Conservation (phyloP, 2,113 vertebrate genomes). For the Motacilla tschutschensis region DNA sequence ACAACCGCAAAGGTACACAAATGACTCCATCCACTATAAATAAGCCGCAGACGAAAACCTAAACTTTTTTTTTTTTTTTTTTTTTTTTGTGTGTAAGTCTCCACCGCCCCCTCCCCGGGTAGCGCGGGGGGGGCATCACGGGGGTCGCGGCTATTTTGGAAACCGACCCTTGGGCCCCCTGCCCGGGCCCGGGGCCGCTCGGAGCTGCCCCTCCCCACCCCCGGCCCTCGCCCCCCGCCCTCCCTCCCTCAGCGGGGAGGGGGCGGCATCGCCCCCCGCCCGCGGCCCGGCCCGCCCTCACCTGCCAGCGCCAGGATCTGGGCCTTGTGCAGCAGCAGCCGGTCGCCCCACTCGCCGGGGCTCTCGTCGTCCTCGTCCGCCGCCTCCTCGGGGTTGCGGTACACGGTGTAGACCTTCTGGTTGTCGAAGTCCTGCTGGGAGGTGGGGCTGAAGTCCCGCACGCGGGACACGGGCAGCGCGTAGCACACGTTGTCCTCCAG, state of each 20-base stretch:
- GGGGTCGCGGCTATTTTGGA: not conserved
- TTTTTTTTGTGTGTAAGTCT: not conserved
- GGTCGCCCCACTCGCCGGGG: slow-evolving; percentile 75
- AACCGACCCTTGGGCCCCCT: not conserved
- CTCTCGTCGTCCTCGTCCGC: slow-evolving; percentile 36
- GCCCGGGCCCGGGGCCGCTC: not conserved
- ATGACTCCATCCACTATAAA: not conserved
- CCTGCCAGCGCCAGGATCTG: slow-evolving; percentile 96
- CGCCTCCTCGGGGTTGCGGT: slow-evolving; percentile 76
- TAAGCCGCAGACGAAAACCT: not conserved
- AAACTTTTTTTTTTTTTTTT: not conserved
- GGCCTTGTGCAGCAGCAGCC: slow-evolving; percentile 84
- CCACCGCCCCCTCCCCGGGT: too few relatives aligned
- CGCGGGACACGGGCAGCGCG: slow-evolving; percentile 87
- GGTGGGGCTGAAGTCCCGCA: slow-evolving; percentile 89
- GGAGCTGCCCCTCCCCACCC: not conserved
- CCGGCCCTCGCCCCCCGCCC: not conserved
- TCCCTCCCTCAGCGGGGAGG: not conserved
- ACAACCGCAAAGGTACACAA: not conserved
- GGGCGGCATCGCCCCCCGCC: not conserved
- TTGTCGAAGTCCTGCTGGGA: slow-evolving; percentile 92
- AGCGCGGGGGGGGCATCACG: not conserved
- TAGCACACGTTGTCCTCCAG: slow-evolving; percentile 95
- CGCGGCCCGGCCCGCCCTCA: slow-evolving; percentile 65
- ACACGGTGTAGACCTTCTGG: slow-evolving; percentile 94